Conservation (phyloP, 2,888 invertebrate genomes). For the Parnassius mnemosyne region DNA sequence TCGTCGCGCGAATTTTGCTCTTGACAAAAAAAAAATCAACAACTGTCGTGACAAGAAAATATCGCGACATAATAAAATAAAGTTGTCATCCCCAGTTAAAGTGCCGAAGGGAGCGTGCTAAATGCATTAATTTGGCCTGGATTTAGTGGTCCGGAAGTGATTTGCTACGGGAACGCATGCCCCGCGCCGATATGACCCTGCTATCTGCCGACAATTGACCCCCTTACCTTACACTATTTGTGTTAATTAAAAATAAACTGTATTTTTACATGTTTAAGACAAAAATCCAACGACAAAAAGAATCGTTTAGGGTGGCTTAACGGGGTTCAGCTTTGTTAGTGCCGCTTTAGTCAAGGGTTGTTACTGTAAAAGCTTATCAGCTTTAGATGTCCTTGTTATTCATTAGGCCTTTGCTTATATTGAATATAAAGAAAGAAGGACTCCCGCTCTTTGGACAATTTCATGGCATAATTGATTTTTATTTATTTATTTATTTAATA, state of each 20-base stretch:
- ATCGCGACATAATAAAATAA: slow-evolving; percentile 76
- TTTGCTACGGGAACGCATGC: slow-evolving; percentile 79
- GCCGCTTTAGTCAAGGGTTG: slow-evolving; percentile 63
- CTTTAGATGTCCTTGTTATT: slow-evolving; percentile 40
- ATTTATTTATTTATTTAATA: no score
- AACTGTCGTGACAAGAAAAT: slow-evolving; percentile 74
- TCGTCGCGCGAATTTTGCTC: neutral
- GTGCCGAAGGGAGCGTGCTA: slow-evolving; percentile 73
- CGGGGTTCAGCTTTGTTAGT: slow-evolving; percentile 53
- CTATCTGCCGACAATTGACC: slow-evolving; percentile 55
- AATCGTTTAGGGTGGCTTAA: slow-evolving; percentile 49
- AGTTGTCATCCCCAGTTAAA: slow-evolving; percentile 77
- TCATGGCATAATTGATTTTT: no score
- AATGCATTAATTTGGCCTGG: slow-evolving; percentile 80
- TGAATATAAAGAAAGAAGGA: slow-evolving; percentile 8
- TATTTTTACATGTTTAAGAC: slow-evolving; percentile 39
- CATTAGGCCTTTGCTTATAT: slow-evolving; percentile 27
- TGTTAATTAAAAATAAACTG: slow-evolving; percentile 52
- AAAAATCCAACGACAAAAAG: slow-evolving; percentile 37
- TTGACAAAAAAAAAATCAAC: slow-evolving; percentile 33
- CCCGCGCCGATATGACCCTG: slow-evolving; percentile 68
- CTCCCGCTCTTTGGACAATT: neutral
- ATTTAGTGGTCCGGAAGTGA: slow-evolving; percentile 81
- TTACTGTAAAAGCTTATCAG: slow-evolving; percentile 54
- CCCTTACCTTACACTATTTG: slow-evolving; percentile 52